Base-by-base conservation (phyloP, 2,113 vertebrate genomes). In the Embiotoca jacksoni region DNA sequence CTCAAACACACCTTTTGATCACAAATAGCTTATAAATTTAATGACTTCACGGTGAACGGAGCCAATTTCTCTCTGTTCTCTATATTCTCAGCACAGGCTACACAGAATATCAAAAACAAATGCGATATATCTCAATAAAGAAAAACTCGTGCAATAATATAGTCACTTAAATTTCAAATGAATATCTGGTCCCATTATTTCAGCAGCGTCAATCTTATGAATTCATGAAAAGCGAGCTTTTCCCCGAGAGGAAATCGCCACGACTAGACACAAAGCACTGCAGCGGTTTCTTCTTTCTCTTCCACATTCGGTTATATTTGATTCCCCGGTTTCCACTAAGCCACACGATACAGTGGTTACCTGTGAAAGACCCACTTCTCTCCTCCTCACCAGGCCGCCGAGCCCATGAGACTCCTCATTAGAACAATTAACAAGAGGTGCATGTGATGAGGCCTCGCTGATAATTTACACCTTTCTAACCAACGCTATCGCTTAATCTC, bases 401-500 rank as follows among this genome's bases (percentile, higher is more conserved):
- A 95, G 95, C 96, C 93, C 91, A 89, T 67, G 95, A 96, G 96
- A 95, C 82, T 82, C 94, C 94, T 96, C 95, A 96, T 98, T 96
- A 97, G 89, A 92, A 94, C 95, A 95, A 96, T 97, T 96, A 97
- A 94, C 66, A 95, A 23, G 95, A 96, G 96, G 96, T 96, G 95
- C 93, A 94, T 90, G 94, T 95, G 93, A 96, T 94, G 95, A 95
- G 93, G 94, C 93, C 95, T 93, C 93, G 71, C 93, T 90, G 93
- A 96, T 96, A 91, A 96, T 96, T 97, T 95, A 96, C 96, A 97
- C 96, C 95, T 97, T 96, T 93, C 95, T 95, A 96, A 97, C 96
- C 94, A 96, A 94, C 94, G 80, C 66, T 94, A 93, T 95, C 94
- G 95, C 94, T 94, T 98, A 97, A 98, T 97, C 96, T 97, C 96